Percentiles rank a stretch among this genome's conserved stretches.
Evolutionary conservation across 2,797 vertebrate species (phyloP).

Genomic region (Danio aesculapii): DNA sequence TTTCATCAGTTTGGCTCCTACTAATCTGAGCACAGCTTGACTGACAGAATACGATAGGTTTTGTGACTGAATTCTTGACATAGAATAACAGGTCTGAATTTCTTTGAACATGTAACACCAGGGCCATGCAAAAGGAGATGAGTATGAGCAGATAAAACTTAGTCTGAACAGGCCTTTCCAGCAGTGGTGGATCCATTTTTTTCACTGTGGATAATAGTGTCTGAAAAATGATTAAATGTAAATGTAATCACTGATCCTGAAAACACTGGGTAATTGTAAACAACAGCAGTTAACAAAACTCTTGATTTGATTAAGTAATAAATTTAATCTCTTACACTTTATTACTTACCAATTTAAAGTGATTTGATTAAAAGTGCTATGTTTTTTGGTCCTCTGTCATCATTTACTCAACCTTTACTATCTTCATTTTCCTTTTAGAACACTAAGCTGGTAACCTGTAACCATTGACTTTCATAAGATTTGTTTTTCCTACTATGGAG

Average conservation of each 20-base stretch:
- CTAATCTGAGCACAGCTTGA: slow-evolving; percentile 10
- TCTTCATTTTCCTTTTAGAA: too few relatives aligned
- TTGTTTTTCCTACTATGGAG: too few relatives aligned
- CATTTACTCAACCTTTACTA: too few relatives aligned
- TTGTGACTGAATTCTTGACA: slow-evolving; percentile 26
- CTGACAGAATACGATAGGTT: slow-evolving; percentile 9
- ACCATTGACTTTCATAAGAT: too few relatives aligned
- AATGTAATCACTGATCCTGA: background rate
- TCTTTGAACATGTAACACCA: slow-evolving; percentile 29
- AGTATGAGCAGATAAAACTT: slow-evolving; percentile 13
- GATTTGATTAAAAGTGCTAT: too few relatives aligned
- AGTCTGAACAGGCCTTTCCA: slow-evolving; percentile 22
- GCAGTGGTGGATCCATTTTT: background rate
- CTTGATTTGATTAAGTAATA: too few relatives aligned
- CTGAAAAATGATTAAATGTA: too few relatives aligned
- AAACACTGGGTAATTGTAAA: background rate
- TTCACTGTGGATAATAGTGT: too few relatives aligned
- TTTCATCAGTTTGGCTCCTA: background rate
- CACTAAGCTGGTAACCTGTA: too few relatives aligned
- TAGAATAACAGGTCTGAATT: slow-evolving; percentile 12
- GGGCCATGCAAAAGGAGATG: slow-evolving; percentile 14
- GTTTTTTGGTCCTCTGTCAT: background rate
- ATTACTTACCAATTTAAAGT: background rate
- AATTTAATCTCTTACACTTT: background rate
- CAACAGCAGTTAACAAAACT: too few relatives aligned